Conservation (phyloP, 2,797 vertebrate species). For the Remorina albescens region DNA sequence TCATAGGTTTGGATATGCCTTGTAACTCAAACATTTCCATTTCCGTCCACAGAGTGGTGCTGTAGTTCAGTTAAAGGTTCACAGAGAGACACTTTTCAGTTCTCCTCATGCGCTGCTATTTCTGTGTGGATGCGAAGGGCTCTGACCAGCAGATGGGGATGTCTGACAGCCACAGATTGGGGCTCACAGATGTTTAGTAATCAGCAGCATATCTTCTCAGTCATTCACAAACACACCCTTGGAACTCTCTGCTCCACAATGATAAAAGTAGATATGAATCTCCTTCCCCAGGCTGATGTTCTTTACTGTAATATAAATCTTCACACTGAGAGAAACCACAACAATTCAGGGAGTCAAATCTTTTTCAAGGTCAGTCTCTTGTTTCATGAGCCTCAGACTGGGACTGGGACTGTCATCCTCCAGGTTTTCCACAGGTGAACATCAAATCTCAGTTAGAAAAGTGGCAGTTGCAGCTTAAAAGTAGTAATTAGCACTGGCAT, state of each 20-base stretch:
- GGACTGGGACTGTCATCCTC: background rate
- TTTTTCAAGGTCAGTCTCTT: background rate
- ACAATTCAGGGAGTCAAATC: background rate
- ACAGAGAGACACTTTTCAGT: background rate
- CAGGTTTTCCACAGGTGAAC: background rate
- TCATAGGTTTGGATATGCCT: no score
- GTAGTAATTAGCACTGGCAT: background rate
- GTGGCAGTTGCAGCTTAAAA: no score
- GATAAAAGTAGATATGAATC: background rate
- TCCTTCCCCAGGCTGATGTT: background rate
- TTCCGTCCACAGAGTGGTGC: slow-evolving; percentile 43
- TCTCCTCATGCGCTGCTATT: background rate
- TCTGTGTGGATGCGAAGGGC: slow-evolving; percentile 4
- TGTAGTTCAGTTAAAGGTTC: slow-evolving; percentile 13
- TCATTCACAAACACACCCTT: background rate
- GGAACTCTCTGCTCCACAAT: background rate
- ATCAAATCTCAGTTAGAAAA: background rate
- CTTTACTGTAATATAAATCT: background rate
- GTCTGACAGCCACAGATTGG: slow-evolving; percentile 18
- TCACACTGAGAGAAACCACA: background rate
- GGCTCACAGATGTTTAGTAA: slow-evolving; percentile 7
- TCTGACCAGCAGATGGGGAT: slow-evolving; percentile 67
- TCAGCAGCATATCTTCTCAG: background rate
- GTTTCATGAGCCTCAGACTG: background rate
- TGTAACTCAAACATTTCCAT: background rate